A percentile compares a stretch with the other conserved stretches of the same genome.
Evolutionary conservation across 2,888 invertebrate species (phyloP).

Genomic region (Elegia similella): DNA sequence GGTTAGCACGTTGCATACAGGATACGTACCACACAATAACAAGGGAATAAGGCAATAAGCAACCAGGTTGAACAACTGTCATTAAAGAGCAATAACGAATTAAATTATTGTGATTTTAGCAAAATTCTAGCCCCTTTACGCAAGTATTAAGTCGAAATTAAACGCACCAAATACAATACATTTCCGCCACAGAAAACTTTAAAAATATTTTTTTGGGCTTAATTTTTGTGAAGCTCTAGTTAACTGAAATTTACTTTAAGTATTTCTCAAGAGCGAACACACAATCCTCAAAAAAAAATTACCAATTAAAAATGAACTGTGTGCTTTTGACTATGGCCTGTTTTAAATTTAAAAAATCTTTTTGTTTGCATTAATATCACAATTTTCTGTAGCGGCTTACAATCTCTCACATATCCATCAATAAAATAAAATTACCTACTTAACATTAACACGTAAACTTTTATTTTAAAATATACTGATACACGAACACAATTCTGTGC

Average conservation of each 20-base stretch:
- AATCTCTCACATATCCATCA: constrained; percentile 17
- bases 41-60: too few relatives aligned
- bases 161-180: neutral
- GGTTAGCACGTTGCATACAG: too few relatives aligned
- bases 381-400: constrained; percentile 1
- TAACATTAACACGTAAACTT: constrained; percentile 25
- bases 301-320: too few relatives aligned
- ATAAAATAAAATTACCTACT: constrained; percentile 35
- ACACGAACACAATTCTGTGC: constrained; percentile 26
- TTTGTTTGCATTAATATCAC: neutral
- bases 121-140: neutral
- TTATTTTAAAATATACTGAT: constrained; percentile 10
- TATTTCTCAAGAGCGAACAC: too few relatives aligned
- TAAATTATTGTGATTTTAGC: neutral
- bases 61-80: too few relatives aligned
- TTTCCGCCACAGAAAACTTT: neutral
- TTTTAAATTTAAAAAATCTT: too few relatives aligned
- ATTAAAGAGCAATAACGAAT: neutral
- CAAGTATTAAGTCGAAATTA: neutral
- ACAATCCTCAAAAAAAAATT: too few relatives aligned
- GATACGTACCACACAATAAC: too few relatives aligned
- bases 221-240: too few relatives aligned
- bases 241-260: too few relatives aligned
- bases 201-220: too few relatives aligned
- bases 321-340: too few relatives aligned